These are phyloP conservation scores for Avahi laniger DNA, from an alignment of 2,797 vertebrate species.

Conservation along the genomic window DNA sequence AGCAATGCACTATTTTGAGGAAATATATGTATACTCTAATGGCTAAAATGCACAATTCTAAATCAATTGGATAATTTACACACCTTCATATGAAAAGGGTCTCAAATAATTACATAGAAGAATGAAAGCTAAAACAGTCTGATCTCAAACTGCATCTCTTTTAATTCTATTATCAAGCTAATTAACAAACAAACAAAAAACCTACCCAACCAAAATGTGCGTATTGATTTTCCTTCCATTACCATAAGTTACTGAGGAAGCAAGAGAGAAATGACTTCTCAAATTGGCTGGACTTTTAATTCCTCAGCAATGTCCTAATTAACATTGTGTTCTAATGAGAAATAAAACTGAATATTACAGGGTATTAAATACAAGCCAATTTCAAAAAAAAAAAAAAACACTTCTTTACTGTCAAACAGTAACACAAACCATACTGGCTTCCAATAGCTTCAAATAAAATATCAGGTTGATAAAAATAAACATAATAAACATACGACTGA, in stretches of 20 bases:
- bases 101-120: neutral
- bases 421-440: neutral
- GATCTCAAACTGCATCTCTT: neutral
- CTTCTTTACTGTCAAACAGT: neutral
- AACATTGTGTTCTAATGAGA: neutral
- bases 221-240: neutral
- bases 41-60: neutral
- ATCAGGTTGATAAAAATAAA: neutral
- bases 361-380: neutral
- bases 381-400: neutral
- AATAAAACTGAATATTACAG: neutral
- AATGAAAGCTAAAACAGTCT: neutral
- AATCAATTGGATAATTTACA: neutral
- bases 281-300: neutral
- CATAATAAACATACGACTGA: neutral
- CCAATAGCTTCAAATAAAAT: neutral
- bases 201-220: neutral
- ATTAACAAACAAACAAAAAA: neutral
- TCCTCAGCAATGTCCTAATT: neutral
- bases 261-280: neutral
- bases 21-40: neutral
- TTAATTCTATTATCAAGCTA: constrained; percentile 9
- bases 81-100: neutral
- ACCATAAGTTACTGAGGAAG: neutral
- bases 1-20: neutral